phyloP scores from a whole-genome alignment of 2,888 invertebrate species.

The Melanargia galathea region DNA sequence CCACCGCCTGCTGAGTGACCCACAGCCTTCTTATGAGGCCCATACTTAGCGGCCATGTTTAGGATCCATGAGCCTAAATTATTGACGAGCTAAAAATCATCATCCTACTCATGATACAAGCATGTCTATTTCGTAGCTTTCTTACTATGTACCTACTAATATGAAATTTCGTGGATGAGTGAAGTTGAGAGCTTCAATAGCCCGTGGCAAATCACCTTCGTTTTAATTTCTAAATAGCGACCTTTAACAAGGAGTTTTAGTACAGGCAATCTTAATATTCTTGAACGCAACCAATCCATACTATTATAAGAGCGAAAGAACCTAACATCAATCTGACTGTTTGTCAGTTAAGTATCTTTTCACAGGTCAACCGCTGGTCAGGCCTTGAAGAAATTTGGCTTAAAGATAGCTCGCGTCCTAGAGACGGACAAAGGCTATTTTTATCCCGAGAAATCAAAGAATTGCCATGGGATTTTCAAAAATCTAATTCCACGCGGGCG shows the following conservation, averaged over 20 bases:
- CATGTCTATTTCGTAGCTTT: too few species aligned
- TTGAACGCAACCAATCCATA: too few species aligned
- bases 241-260: slow-evolving; percentile 15
- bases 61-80: too few species aligned
- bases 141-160: too few species aligned
- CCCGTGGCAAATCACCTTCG: slow-evolving; percentile 15
- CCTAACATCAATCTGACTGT: background rate
- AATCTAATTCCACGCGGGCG: too few species aligned
- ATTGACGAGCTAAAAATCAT: too few species aligned
- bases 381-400: background rate
- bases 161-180: background rate
- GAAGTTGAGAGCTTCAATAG: background rate
- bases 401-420: background rate
- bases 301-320: too few species aligned
- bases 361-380: background rate
- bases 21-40: too few species aligned
- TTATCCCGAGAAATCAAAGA: background rate
- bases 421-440: background rate
- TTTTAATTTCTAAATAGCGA: slow-evolving; percentile 13
- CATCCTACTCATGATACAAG: too few species aligned
- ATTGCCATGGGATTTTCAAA: too few species aligned
- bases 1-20: too few species aligned
- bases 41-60: too few species aligned
- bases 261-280: slow-evolving; percentile 2
- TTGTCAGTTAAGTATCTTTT: background rate